Evolutionary conservation across 2,113 vertebrate species (phyloP), one percentile per base, ranked within the genome.

Genomic region (Gallinago jamesoni): DNA sequence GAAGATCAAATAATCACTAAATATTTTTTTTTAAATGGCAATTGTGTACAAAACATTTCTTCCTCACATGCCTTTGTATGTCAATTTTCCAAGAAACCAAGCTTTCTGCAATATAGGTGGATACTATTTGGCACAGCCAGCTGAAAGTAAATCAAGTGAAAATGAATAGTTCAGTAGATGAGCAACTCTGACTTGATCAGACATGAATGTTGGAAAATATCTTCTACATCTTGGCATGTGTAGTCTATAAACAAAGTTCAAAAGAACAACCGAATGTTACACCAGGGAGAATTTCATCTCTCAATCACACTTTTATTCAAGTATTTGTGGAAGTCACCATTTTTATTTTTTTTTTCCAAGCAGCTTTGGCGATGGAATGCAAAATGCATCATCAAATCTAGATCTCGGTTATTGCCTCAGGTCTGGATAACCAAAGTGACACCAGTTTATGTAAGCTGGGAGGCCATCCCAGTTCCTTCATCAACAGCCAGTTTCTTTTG

Each of bases 141-240:
- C n/a, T 80, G 66, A 57, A 89, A 81, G 41, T 52, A 93, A 93
- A 89, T 85, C 48, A 94, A 95, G 24, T 53, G 11, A 91, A 94
- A 96, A 64, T 27, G 69, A 93, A 83, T 50, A 66, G 31, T 28
- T 80, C 16, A 12, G 75, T 77, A 76, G 67, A 91, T 60, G 14
- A 93, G 25, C 52, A 93, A 67, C n/a, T 64, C 59, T 87, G 82
- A 94, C 78, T 80, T 87, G 75, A 94, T 85, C 78, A 86, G 62
- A 70, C 59, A 57, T 59, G 85, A 91, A 93, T 88, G 45, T 53
- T 91, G 92, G 90, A 96, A 96, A 93, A 55, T 63, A 85, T 45
- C 24, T 80, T 90, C 70, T 69, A 14, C 37, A 47, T 66, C 59
- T 83, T 89, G 82, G 70, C 75, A 73, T 70, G 23, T 87, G 39